phyloP scores from a whole-genome alignment of 2,113 vertebrate species.

The Xerus inauris region DNA sequence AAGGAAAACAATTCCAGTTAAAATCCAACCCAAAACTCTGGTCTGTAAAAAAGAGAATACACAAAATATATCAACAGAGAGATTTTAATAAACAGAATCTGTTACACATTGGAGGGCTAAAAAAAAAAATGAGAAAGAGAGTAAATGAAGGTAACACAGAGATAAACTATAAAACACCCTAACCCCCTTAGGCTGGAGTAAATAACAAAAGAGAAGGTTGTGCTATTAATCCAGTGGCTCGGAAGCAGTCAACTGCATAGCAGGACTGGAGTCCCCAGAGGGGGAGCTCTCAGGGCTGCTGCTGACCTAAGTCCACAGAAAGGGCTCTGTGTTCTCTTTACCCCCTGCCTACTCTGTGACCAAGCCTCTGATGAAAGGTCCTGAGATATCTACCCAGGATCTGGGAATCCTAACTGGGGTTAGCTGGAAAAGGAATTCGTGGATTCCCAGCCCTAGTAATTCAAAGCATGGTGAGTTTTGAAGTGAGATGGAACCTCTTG shows the following conservation, averaged over 20 bases:
- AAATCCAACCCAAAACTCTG: not conserved
- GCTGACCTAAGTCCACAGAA: not conserved
- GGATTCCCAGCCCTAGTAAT: not conserved
- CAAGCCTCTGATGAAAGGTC: not conserved
- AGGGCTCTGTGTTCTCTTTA: not conserved
- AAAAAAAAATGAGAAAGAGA: too few species aligned
- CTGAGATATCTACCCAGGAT: not conserved
- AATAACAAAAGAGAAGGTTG: fast-evolving
- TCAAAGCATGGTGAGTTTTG: not conserved
- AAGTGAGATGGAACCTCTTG: not conserved
- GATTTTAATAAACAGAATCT: not conserved
- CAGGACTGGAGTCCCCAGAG: not conserved
- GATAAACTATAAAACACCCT: not conserved
- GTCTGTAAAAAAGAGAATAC: not conserved
- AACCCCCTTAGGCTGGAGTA: too few species aligned
- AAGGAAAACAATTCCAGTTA: not conserved
- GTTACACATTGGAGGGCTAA: not conserved
- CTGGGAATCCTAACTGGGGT: not conserved
- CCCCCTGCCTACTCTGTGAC: not conserved
- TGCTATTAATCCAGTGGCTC: too few species aligned
- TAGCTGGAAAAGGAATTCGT: not conserved
- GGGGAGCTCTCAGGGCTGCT: fast-evolving
- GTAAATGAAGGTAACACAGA: too few species aligned
- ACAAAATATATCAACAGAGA: not conserved
- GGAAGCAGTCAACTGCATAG: fast-evolving